Conservation (phyloP, 2,888 invertebrate genomes). For the Euclidia mi region DNA sequence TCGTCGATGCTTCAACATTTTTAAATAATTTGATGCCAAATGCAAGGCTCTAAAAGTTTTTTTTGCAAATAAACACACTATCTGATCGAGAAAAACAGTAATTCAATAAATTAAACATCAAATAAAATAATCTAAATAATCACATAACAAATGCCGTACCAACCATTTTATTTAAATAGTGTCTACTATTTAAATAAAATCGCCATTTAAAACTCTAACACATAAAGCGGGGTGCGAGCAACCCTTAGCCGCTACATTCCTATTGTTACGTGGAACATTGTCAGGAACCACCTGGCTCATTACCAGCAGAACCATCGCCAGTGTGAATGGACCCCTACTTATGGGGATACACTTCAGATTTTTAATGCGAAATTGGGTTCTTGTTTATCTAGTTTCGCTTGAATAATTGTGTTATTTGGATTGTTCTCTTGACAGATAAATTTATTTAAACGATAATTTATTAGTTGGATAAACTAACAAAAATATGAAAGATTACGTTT, state of each 20-base stretch:
- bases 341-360: constrained; percentile 25
- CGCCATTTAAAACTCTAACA: constrained; percentile 54
- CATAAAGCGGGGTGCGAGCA: constrained; percentile 60
- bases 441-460: too few species aligned
- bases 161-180: too few species aligned
- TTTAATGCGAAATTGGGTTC: neutral
- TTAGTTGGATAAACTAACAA: too few species aligned
- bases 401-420: neutral
- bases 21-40: too few species aligned
- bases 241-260: constrained; percentile 67
- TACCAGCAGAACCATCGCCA: constrained; percentile 69
- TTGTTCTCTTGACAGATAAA: too few species aligned
- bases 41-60: too few species aligned
- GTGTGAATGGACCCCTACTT: constrained; percentile 53
- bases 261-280: constrained; percentile 81
- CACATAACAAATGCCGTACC: neutral
- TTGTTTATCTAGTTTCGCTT: neutral
- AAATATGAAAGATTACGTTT: too few species aligned
- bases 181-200: constrained; percentile 29
- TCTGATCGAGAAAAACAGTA: neutral
- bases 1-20: too few species aligned
- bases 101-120: neutral
- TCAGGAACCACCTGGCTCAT: constrained; percentile 86
- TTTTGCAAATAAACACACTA: too few species aligned
- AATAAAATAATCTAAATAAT: constrained; percentile 4